Conservation (phyloP, 2,888 invertebrate species). For the Drosophila yooni region DNA sequence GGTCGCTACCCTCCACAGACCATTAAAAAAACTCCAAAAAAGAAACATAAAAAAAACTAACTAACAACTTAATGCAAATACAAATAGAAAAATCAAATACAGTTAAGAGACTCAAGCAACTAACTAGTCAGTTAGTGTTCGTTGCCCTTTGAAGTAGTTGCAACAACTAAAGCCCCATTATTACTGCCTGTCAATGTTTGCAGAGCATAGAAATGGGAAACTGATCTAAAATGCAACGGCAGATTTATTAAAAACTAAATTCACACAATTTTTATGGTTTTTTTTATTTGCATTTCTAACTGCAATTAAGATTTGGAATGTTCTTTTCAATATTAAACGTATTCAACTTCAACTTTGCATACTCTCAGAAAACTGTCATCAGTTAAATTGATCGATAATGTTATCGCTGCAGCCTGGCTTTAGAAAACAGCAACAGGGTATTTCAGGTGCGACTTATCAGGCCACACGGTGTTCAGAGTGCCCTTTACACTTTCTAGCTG, state of each 20-base stretch:
- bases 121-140: conserved; percentile 10
- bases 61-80: conserved; percentile 27
- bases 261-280: background rate
- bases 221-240: background rate
- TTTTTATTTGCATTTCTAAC: background rate
- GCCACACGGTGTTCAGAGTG: background rate
- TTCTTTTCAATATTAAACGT: background rate
- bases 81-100: conserved; percentile 1
- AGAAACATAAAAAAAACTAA: conserved; percentile 10
- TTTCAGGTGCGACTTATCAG: conserved; percentile 16
- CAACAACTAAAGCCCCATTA: background rate
- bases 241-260: background rate
- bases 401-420: background rate
- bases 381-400: background rate
- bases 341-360: background rate
- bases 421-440: conserved; percentile 18
- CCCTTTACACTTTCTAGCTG: conserved; percentile 48
- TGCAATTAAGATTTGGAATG: background rate
- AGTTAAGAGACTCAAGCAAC: conserved; percentile 20
- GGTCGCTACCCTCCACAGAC: conserved; percentile 53
- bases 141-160: conserved; percentile 19
- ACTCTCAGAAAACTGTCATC: background rate
- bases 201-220: background rate
- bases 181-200: background rate
- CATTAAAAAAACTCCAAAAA: conserved; percentile 9